Conservation (phyloP, 2,113 vertebrate genomes). For the Sander vitreus region DNA sequence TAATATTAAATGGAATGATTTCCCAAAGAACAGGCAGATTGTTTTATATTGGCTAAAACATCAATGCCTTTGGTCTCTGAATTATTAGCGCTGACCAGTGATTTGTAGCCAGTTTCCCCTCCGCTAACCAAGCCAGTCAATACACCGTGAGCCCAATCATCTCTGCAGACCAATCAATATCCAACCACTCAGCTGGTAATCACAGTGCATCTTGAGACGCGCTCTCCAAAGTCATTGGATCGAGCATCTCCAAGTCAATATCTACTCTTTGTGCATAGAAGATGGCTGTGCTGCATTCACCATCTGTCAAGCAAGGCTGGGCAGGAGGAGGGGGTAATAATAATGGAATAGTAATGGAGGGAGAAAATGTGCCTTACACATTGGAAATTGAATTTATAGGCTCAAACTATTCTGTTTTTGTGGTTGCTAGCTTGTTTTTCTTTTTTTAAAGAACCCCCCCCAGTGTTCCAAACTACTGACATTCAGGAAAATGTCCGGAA, state of each 20-base stretch:
- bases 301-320: conserved; percentile 9
- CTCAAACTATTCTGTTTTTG: conserved; percentile 8
- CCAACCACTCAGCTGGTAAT: conserved; percentile 64
- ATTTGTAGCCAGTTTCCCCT: conserved; percentile 54
- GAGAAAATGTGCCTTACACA: neutral
- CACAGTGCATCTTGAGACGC: conserved; percentile 52
- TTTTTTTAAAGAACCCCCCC: neutral
- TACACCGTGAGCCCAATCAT: conserved; percentile 69
- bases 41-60: conserved; percentile 19
- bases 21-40: conserved; percentile 29
- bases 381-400: conserved; percentile 24
- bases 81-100: conserved; percentile 47
- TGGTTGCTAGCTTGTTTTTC: neutral
- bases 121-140: conserved; percentile 58
- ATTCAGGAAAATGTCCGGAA: neutral
- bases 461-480: no score
- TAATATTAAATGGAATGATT: conserved; percentile 5
- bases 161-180: conserved; percentile 74
- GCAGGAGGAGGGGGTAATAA: neutral
- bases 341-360: conserved; percentile 21
- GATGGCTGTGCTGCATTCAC: conserved; percentile 29
- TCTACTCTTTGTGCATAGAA: conserved; percentile 40
- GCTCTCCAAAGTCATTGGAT: conserved; percentile 65
- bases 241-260: conserved; percentile 61
- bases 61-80: conserved; percentile 40